Percentiles rank a stretch among this genome's conserved stretches.
These are phyloP conservation scores for Hyla sarda DNA, from an alignment of 2,113 vertebrate species.

Conservation along the genomic window DNA sequence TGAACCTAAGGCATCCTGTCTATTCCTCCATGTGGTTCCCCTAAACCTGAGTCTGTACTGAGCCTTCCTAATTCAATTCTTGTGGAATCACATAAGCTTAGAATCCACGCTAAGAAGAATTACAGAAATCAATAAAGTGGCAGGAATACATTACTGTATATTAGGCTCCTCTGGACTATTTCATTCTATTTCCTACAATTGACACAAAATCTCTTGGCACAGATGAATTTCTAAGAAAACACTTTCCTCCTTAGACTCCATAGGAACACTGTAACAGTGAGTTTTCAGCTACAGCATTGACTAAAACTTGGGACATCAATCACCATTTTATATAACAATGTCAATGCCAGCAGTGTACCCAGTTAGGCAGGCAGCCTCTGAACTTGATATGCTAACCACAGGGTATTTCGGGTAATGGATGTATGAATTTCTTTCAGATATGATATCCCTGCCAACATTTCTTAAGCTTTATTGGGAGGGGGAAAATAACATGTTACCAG, in stretches of 20 bases:
- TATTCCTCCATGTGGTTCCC: not conserved
- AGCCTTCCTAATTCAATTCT: not conserved
- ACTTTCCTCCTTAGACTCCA: not conserved
- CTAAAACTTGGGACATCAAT: conserved; percentile 11
- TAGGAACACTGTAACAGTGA: not conserved
- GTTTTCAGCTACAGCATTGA: not conserved
- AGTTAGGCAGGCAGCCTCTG: conserved; percentile 17
- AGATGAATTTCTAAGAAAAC: not conserved
- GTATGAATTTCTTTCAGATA: conserved; percentile 23
- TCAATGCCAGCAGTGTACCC: not conserved
- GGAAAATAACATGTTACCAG: conserved; percentile 37
- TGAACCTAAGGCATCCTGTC: not conserved
- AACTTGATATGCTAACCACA: conserved; percentile 21
- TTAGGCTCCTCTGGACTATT: not conserved
- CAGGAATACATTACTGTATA: not conserved
- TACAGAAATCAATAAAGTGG: not conserved
- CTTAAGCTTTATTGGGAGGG: conserved; percentile 1
- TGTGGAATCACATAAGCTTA: not conserved
- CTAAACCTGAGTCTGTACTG: not conserved
- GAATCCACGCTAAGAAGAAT: not conserved
- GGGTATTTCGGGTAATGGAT: conserved; percentile 27
- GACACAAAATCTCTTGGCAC: not conserved
- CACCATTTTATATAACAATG: conserved; percentile 11
- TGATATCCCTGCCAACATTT: conserved; percentile 9
- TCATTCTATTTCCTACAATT: not conserved